Base-by-base conservation (phyloP, 2,888 invertebrate genomes). In the Pandemis corylana region DNA sequence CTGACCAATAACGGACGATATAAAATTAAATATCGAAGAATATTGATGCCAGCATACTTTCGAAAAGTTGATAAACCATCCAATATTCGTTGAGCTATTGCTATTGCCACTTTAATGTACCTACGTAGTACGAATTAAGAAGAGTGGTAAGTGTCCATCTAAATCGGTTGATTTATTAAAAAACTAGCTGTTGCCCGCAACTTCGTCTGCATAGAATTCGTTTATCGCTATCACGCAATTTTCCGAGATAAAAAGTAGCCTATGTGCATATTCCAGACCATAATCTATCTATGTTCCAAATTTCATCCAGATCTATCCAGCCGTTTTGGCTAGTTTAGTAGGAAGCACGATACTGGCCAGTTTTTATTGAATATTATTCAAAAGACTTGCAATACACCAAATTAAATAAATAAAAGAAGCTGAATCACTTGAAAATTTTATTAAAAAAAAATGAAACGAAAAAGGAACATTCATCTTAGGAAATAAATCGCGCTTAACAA, bases 21-120 rank as follows among this genome's bases (percentile, higher is more conserved):
- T 74, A 76, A 81, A 81, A 87, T 89, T 88, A 87, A 89, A 88
- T 85, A 87, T 81, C 83, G 84, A 84, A 85, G 85, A 85, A 84
- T 82, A 76, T 79, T 81, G 78, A 81, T 80, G 80, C 82, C 81
- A 83, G n/a, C 49, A 61, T 59, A 42, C 51, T 44, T 4, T 68
- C 67, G 71, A 71, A 71, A 67, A 56, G 36, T 56, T 53, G 66
- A 75, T 49, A 49, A 67, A 61, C 28, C 59, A 5, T 41, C 62
- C 66, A 73, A 64, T 46, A 64, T 49, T 49, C 5, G 28, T n/a
- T 53, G 44, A 68, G 62, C 85, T 80, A 67, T 77, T 36, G 20
- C 67, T 78, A 76, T 76, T 76, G 80, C 81, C 78, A 76, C 51
- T 76, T 77, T 77, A 76, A 81, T 80, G 15, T 53, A 64, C 63